These are phyloP conservation scores for Drosophila albomicans DNA, from an alignment of 1,140 invertebrate genomes.

Conservation along the genomic window DNA sequence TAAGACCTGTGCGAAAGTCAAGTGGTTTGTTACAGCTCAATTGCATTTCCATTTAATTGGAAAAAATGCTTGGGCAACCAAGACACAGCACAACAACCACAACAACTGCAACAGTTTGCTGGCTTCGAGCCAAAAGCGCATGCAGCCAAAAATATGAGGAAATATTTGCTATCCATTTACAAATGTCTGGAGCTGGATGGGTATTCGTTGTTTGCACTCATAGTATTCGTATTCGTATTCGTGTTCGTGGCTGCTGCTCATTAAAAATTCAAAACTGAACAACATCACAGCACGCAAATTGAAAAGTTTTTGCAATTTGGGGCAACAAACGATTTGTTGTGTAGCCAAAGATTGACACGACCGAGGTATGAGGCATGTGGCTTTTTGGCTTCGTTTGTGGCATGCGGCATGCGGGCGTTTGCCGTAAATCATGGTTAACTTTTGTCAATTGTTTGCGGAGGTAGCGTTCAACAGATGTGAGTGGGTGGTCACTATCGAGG, in stretches of 20 bases:
- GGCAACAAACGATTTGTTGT: constrained; percentile 68
- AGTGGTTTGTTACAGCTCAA: constrained; percentile 65
- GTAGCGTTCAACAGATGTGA: constrained; percentile 1
- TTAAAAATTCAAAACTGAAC: constrained; percentile 66
- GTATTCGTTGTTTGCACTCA: background rate
- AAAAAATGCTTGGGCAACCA: constrained; percentile 54
- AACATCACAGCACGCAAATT: constrained; percentile 52
- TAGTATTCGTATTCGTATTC: background rate
- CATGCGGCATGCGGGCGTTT: constrained; percentile 40
- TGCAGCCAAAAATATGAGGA: constrained; percentile 51
- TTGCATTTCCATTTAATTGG: constrained; percentile 61
- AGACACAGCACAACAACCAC: background rate
- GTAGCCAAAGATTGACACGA: constrained; percentile 20
- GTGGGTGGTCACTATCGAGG: constrained; percentile 12
- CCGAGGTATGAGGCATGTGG: too few species aligned
- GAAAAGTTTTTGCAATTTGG: constrained; percentile 69
- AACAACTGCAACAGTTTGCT: constrained; percentile 44
- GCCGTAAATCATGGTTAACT: constrained; percentile 44
- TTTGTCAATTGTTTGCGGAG: constrained; percentile 36
- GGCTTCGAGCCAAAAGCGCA: constrained; percentile 61
- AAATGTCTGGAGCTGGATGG: constrained; percentile 33
- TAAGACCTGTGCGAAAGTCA: constrained; percentile 58
- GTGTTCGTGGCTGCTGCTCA: constrained; percentile 31
- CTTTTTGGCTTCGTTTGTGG: too few species aligned
- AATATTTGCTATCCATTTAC: constrained; percentile 56